Percentiles rank a stretch among this genome's conserved stretches.
These are phyloP conservation scores for Drosophila mettleri DNA, from an alignment of 2,888 invertebrate genomes.

Conservation along the genomic window DNA sequence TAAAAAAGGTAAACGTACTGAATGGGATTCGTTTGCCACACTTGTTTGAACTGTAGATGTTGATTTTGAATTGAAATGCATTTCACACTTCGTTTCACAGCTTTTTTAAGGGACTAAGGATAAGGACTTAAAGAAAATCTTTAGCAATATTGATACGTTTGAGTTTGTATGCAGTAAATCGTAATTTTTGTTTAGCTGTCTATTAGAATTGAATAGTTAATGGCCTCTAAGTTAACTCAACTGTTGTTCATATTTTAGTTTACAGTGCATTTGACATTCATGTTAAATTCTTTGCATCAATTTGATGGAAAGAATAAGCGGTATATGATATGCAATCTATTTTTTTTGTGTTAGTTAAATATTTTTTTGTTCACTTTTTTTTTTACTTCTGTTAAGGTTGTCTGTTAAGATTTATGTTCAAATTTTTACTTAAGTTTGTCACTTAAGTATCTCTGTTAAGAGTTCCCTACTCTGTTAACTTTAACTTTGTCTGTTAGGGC, in stretches of 20 bases:
- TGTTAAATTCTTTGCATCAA: too few species aligned
- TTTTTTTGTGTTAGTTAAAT: too few species aligned
- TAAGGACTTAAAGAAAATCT: neutral
- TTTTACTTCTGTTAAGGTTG: neutral
- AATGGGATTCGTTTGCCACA: conserved; percentile 25
- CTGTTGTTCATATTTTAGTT: neutral
- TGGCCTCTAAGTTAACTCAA: neutral
- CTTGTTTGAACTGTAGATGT: conserved; percentile 30
- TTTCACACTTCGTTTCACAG: conserved; percentile 49
- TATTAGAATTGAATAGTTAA: neutral
- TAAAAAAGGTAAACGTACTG: conserved; percentile 47
- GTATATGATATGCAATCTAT: too few species aligned
- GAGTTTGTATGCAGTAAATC: neutral
- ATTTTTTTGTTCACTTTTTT: too few species aligned
- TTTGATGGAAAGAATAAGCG: too few species aligned
- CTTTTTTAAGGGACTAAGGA: neutral
- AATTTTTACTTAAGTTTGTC: neutral
- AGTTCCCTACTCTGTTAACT: too few species aligned
- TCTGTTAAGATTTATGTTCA: neutral
- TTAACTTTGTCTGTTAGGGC: neutral
- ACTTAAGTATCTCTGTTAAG: too few species aligned
- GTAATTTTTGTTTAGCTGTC: neutral
- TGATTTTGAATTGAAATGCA: conserved; percentile 27
- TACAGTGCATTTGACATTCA: neutral
- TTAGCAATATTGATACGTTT: neutral